Evolutionary conservation across 2,797 vertebrate genomes (phyloP).

Genomic region (Atherinosoma microstoma): DNA sequence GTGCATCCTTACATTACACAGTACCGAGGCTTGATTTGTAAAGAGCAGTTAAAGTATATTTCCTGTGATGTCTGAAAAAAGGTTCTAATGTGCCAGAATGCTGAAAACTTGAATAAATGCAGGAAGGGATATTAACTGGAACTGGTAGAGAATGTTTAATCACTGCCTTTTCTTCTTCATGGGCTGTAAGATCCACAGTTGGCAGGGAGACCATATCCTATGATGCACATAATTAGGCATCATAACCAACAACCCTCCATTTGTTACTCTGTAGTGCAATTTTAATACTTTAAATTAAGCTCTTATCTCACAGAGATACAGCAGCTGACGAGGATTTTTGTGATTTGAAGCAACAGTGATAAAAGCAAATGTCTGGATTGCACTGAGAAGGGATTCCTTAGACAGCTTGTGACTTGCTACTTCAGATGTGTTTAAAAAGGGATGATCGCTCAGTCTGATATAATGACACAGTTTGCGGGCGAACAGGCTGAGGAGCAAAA

Average conservation of each 20-base stretch:
- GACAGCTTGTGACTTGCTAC: constrained; percentile 37
- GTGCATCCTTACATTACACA: constrained; percentile 4
- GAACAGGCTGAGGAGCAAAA: constrained; percentile 35
- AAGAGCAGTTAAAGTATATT: constrained; percentile 22
- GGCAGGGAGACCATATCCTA: constrained; percentile 44
- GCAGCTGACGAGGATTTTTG: constrained; percentile 37
- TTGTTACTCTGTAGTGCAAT: constrained; percentile 36
- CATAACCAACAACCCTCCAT: constrained; percentile 47
- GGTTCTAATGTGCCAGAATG: constrained; percentile 25
- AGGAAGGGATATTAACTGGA: constrained; percentile 22
- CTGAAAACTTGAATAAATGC: constrained; percentile 42
- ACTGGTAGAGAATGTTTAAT: constrained; percentile 35
- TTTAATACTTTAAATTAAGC: no score
- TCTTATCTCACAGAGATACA: constrained; percentile 41
- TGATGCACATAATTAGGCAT: constrained; percentile 57
- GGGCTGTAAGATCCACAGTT: constrained; percentile 29
- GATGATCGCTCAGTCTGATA: constrained; percentile 37
- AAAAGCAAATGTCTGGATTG: constrained; percentile 57
- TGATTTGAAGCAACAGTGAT: constrained; percentile 32
- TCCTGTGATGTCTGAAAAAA: constrained; percentile 18
- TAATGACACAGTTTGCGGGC: constrained; percentile 53
- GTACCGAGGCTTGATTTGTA: not conserved
- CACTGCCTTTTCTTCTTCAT: constrained; percentile 22
- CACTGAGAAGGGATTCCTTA: constrained; percentile 49
- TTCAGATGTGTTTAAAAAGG: constrained; percentile 57